Conservation (phyloP, 2,888 invertebrate genomes). For the Metalampra italica region DNA sequence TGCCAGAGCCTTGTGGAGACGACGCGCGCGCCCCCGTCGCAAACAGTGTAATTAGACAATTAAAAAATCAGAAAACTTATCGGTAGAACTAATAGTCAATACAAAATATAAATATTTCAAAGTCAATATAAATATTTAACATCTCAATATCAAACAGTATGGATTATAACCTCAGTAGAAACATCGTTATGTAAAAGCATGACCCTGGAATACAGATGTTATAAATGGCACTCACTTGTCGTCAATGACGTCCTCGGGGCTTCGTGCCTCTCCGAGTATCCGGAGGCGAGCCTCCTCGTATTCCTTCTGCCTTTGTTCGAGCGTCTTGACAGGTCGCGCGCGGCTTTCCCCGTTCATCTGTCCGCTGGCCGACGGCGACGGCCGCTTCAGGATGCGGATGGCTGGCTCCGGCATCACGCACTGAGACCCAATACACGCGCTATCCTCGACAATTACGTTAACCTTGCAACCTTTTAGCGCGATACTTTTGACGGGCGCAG, state of each 20-base stretch:
- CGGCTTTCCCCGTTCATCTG: slow-evolving; percentile 79
- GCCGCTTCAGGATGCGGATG: slow-evolving; percentile 89
- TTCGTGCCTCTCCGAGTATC: slow-evolving; percentile 91
- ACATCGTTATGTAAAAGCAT: slow-evolving; percentile 12
- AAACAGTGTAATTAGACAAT: too few relatives aligned
- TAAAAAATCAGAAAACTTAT: too few relatives aligned
- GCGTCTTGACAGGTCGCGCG: slow-evolving; percentile 87
- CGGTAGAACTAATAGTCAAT: too few relatives aligned
- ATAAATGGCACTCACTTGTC: slow-evolving; percentile 69
- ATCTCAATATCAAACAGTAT: neutral
- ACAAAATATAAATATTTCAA: too few relatives aligned
- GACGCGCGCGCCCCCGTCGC: too few relatives aligned
- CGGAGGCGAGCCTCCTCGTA: slow-evolving; percentile 94
- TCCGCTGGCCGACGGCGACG: slow-evolving; percentile 79
- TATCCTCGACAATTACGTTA: slow-evolving; percentile 82
- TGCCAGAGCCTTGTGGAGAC: too few relatives aligned
- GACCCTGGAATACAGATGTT: slow-evolving; percentile 5
- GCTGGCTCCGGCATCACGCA: slow-evolving; percentile 86
- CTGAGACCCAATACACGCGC: slow-evolving; percentile 85
- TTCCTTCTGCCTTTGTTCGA: slow-evolving; percentile 94
- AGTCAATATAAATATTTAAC: too few relatives aligned
- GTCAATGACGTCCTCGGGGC: slow-evolving; percentile 86
- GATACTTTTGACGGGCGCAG: slow-evolving; percentile 51
- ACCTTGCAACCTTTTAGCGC: slow-evolving; percentile 82
- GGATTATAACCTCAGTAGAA: neutral